Conservation (phyloP, 1,140 invertebrate genomes). For the Platorchestia sp. region DNA sequence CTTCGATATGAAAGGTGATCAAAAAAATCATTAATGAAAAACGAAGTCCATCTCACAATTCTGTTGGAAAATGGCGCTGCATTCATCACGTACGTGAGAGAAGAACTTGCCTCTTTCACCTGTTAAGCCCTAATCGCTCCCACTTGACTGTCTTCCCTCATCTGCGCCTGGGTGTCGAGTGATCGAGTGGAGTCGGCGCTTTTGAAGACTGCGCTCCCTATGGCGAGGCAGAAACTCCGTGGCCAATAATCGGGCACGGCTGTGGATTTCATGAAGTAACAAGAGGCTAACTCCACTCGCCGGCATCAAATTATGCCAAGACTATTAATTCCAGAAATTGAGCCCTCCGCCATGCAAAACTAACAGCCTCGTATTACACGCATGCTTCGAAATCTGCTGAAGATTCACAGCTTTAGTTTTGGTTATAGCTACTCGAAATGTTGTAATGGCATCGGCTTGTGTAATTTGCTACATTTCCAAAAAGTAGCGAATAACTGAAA, state of each 20-base stretch:
- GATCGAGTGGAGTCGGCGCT: slow-evolving; percentile 31
- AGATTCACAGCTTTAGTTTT: not conserved
- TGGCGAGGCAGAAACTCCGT: not conserved
- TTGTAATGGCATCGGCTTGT: not conserved
- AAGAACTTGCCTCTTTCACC: not conserved
- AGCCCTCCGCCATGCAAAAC: not conserved
- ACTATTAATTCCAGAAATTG: not conserved
- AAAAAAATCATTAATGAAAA: not conserved
- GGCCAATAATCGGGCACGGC: not conserved
- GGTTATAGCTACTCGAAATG: not conserved
- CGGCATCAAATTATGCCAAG: not conserved
- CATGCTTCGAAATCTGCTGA: not conserved
- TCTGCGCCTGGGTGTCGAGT: not conserved
- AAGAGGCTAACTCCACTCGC: not conserved
- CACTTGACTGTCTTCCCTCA: not conserved
- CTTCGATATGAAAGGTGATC: too few species aligned
- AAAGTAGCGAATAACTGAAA: not conserved
- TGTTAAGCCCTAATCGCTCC: not conserved
- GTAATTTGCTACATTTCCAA: not conserved
- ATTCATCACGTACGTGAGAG: not conserved
- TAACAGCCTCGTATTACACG: not conserved
- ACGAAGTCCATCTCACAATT: not conserved
- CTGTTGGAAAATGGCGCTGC: not conserved
- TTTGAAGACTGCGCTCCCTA: slow-evolving; percentile 2
- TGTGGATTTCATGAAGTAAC: not conserved